Evolutionary conservation across 2,888 invertebrate genomes (phyloP), one percentile per base, ranked within the genome.

Genomic region (Lithophane socia): DNA sequence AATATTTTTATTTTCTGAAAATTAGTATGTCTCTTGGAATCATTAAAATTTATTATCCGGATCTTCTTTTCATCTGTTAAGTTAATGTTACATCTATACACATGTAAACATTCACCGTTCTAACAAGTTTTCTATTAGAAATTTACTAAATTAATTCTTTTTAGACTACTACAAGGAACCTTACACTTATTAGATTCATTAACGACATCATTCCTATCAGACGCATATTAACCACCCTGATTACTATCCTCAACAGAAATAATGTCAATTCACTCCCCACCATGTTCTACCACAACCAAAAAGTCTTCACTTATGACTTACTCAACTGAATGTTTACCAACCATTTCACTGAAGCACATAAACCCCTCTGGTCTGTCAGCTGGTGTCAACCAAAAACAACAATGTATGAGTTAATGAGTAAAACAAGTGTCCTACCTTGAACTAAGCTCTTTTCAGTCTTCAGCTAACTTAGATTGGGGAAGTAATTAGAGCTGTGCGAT

Each of bases 401-500:
- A 91, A 91, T 91, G 88, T 88, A 87, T 80, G 86, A 87, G 91
- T 90, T 90, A 89, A 92, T 89, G 91, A 92, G 92, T 90, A 92
- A 92, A 90, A 91, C 71, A 80, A 84, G 87, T 90, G 92, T 90
- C 88, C 91, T 92, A 88, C 93, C 94, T 93, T 92, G 93, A 93
- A 93, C 93, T 92, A 92, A 93, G 91, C 91, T 91, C 89, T 56
- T 37, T 44, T 70, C 13, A 18, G 65, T 89, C 89, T 92, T 92
- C 88, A 90, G 90, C 63, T 73, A 66, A 65, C 12, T 80, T 67
- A 80, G 70, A 74, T 5, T 47, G 1, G 3, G 10, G 9, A 13
- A 64, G 54, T 71, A 89, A 52, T 21, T 16, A 10, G 56, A 73
- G 87, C 75, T 77, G 60, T 7, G 54, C 68, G 52, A 79, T 76